Evolutionary conservation across 1,140 invertebrate genomes (phyloP).

Genomic region (Drosophila parabipectinata): DNA sequence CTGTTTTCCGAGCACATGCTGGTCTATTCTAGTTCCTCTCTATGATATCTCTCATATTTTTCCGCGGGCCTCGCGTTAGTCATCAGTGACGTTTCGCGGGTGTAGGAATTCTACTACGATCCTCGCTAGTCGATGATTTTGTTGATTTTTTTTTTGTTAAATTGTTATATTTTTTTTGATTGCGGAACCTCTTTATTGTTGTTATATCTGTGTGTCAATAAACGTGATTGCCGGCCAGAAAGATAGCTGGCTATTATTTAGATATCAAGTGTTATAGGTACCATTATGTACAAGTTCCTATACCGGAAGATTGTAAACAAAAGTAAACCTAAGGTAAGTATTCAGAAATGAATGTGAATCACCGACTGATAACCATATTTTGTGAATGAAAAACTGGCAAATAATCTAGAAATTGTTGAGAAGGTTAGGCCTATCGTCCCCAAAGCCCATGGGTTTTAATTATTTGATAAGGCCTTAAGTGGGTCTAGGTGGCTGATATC

Average conservation of each 20-base stretch:
- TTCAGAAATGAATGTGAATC: slow-evolving; percentile 1
- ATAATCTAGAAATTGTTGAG: slow-evolving; percentile 19
- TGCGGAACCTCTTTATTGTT: neutral
- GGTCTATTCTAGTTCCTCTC: slow-evolving; percentile 18
- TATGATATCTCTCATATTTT: slow-evolving; percentile 14
- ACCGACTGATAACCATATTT: slow-evolving; percentile 10
- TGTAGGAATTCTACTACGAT: slow-evolving; percentile 15
- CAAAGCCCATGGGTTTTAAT: neutral
- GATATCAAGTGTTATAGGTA: slow-evolving; percentile 21
- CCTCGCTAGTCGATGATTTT: slow-evolving; percentile 9
- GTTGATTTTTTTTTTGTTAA: slow-evolving; percentile 17
- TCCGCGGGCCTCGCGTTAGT: slow-evolving; percentile 47
- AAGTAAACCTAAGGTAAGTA: slow-evolving; percentile 62
- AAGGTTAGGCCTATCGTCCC: slow-evolving; percentile 29
- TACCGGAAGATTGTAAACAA: slow-evolving; percentile 60
- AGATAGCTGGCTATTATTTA: neutral
- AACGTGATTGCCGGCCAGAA: slow-evolving; percentile 11
- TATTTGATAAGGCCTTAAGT: neutral
- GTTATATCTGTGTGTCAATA: slow-evolving; percentile 15
- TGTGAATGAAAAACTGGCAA: slow-evolving; percentile 19
- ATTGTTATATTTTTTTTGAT: slow-evolving; percentile 17
- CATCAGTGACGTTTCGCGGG: slow-evolving; percentile 68
- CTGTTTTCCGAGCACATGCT: slow-evolving; percentile 34
- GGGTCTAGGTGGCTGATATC: neutral
- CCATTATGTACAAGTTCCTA: slow-evolving; percentile 56